A percentile compares a stretch with the other conserved stretches of the same genome.
Evolutionary conservation across 2,797 vertebrate genomes (phyloP).

Genomic region (Aeoliscus strigatus): DNA sequence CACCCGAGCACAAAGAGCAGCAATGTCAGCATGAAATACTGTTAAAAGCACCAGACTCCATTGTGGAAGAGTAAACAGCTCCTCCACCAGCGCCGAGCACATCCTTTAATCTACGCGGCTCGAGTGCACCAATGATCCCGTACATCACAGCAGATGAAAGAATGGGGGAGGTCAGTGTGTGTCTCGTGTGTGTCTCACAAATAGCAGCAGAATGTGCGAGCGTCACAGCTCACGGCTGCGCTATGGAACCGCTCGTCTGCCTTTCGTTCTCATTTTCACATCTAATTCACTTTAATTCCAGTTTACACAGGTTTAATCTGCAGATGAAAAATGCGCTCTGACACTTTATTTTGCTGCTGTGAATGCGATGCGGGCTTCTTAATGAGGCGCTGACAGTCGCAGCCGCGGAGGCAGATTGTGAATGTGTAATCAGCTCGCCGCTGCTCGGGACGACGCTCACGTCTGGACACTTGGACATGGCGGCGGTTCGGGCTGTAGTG

Average conservation of each 20-base stretch:
- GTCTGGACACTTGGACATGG: conserved; percentile 62
- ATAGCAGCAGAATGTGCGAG: too few species aligned
- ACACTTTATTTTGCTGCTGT: conserved; percentile 75
- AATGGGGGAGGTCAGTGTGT: conserved; percentile 32
- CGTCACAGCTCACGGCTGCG: too few species aligned
- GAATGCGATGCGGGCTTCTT: conserved; percentile 64
- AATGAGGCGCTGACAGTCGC: conserved; percentile 69
- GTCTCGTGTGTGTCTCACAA: conserved; percentile 19
- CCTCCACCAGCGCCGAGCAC: conserved; percentile 33
- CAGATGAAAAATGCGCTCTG: conserved; percentile 73
- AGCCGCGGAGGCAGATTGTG: conserved; percentile 72
- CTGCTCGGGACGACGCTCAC: conserved; percentile 53
- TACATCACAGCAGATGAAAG: conserved; percentile 61
- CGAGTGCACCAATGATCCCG: conserved; percentile 41
- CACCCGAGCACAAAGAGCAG: conserved; percentile 46
- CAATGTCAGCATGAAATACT: conserved; percentile 49
- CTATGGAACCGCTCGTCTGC: too few species aligned
- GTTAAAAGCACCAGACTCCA: conserved; percentile 49
- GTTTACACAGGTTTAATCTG: conserved; percentile 70
- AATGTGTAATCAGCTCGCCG: conserved; percentile 67
- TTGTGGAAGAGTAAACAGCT: conserved; percentile 57
- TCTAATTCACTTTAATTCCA: conserved; percentile 75
- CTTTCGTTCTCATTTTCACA: conserved; percentile 69
- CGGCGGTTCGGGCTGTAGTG: conserved; percentile 38
- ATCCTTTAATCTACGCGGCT: conserved; percentile 63